Evolutionary conservation across 2,888 invertebrate species (phyloP).

Genomic region (Cosmia pyralina): DNA sequence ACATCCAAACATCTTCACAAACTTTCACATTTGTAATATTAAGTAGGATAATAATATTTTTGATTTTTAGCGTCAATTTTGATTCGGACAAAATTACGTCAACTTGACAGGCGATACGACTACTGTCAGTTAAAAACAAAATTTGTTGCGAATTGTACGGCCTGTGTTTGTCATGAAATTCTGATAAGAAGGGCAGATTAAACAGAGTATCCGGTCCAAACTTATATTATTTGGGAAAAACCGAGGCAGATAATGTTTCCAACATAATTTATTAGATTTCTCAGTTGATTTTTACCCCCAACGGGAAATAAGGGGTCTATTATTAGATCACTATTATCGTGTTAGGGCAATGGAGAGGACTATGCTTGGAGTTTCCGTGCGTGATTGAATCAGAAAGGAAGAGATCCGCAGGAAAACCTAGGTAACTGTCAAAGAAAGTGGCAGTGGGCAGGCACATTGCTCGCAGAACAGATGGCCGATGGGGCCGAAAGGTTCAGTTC

Average conservation of each 20-base stretch:
- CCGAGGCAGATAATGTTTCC: not conserved
- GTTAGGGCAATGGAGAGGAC: not conserved
- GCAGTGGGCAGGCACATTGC: not conserved
- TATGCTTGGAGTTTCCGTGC: not conserved
- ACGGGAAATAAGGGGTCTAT: conserved; percentile 8
- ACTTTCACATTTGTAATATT: too few species aligned
- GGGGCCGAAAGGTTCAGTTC: not conserved
- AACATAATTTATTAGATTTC: not conserved
- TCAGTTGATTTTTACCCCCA: not conserved
- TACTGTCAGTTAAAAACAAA: not conserved
- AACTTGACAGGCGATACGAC: not conserved
- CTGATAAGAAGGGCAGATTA: not conserved
- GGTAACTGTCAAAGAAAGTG: not conserved
- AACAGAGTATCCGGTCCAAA: not conserved
- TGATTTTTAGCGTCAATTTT: not conserved
- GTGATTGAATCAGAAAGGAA: not conserved
- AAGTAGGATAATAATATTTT: not conserved
- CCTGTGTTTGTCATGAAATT: not conserved
- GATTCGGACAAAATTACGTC: not conserved
- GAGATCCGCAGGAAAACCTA: not conserved
- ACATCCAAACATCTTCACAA: too few species aligned
- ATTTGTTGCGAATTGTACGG: not conserved
- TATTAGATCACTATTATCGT: not conserved
- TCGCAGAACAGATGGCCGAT: not conserved
- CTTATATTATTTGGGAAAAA: not conserved